Evolutionary conservation across 2,113 vertebrate species (phyloP).

Genomic region (Urocynchramus pylzowi): DNA sequence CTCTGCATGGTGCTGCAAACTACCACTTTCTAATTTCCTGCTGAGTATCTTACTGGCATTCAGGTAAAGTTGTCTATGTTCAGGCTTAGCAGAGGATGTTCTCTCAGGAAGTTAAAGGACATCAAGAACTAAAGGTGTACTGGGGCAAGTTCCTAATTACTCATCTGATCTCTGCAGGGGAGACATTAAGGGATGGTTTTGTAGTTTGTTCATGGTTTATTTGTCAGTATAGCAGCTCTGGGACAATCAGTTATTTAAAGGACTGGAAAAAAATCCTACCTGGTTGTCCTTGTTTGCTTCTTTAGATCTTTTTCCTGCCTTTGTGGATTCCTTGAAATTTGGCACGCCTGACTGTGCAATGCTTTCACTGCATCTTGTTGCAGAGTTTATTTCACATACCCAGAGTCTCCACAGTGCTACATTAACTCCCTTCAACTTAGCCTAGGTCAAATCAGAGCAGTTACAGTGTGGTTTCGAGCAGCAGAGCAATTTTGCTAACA

Average conservation of each 20-base stretch:
- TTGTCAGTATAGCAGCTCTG: neutral
- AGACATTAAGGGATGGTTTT: neutral
- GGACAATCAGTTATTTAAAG: neutral
- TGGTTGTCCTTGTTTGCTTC: neutral
- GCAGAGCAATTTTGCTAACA: neutral
- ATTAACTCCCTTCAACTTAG: neutral
- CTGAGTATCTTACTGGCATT: neutral
- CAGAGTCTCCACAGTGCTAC: neutral
- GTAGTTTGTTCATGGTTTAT: neutral
- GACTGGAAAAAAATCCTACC: neutral
- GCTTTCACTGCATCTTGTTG: neutral
- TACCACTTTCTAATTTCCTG: neutral
- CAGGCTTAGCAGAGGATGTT: neutral
- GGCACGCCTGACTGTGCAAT: neutral
- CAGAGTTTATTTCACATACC: neutral
- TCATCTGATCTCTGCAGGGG: neutral
- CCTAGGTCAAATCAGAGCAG: neutral
- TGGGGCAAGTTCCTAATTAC: neutral
- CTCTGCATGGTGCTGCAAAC: neutral
- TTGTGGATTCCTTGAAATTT: neutral
- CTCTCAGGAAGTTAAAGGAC: neutral
- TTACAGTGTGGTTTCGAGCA: neutral
- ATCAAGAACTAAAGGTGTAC: neutral
- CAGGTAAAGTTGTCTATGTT: neutral
- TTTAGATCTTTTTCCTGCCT: neutral